These are phyloP conservation scores for Sminthopsis crassicaudata DNA, from an alignment of 2,113 vertebrate genomes.

Conservation along the genomic window DNA sequence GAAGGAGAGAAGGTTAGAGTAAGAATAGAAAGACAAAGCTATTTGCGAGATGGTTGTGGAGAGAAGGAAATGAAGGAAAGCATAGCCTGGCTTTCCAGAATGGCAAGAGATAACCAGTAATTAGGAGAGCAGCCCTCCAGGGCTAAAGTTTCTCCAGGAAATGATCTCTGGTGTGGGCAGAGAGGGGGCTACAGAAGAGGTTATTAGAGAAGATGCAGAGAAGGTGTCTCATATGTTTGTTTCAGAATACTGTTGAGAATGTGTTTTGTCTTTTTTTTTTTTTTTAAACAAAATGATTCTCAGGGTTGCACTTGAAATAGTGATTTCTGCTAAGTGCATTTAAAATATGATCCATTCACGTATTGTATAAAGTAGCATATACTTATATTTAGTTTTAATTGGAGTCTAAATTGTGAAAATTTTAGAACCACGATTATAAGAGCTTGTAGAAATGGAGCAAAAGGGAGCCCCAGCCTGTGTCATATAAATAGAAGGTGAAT, in stretches of 20 bases:
- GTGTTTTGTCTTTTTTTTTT: neutral
- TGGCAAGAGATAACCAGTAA: neutral
- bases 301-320: neutral
- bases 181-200: neutral
- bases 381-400: conserved; percentile 30
- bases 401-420: neutral
- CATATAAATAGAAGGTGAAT: neutral
- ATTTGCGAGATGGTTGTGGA: neutral
- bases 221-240: neutral
- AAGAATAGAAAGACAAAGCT: neutral
- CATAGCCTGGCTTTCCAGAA: neutral
- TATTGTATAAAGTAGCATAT: neutral
- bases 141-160: neutral
- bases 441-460: conserved; percentile 18
- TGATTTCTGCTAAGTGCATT: neutral
- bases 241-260: conserved; percentile 16
- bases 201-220: neutral
- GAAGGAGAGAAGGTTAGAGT: neutral
- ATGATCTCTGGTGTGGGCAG: neutral
- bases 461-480: neutral
- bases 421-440: conserved; percentile 15
- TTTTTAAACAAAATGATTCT: conserved; percentile 36
- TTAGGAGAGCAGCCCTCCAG: neutral
- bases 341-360: conserved; percentile 2
- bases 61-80: neutral